phyloP scores from a whole-genome alignment of 2,113 vertebrate species.

The Paradoxurus hermaphroditus region DNA sequence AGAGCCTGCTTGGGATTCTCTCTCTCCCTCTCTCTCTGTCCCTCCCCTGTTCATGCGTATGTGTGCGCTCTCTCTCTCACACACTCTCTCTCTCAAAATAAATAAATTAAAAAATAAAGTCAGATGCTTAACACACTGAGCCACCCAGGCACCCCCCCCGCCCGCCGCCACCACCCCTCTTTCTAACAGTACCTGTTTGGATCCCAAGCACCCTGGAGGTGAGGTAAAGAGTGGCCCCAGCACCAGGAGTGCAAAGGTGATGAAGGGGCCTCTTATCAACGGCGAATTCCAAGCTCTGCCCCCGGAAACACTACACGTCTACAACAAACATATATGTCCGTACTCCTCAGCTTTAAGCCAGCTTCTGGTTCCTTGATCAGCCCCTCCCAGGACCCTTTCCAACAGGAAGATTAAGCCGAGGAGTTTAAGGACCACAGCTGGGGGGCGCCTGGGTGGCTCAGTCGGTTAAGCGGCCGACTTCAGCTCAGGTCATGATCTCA shows the following conservation, averaged over 20 bases:
- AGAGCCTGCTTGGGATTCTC: too few relatives aligned
- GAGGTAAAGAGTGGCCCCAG: background rate
- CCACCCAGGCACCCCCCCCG: too few relatives aligned
- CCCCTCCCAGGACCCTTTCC: background rate
- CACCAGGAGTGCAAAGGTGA: background rate
- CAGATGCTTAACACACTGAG: too few relatives aligned
- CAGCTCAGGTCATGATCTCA: too few relatives aligned
- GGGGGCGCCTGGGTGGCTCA: too few relatives aligned
- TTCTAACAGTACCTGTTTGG: background rate
- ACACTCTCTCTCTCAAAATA: too few relatives aligned
- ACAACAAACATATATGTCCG: fast-evolving
- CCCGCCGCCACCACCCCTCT: background rate
- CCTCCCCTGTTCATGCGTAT: too few relatives aligned
- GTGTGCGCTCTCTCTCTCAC: too few relatives aligned
- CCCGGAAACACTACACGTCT: background rate
- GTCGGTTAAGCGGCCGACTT: too few relatives aligned
- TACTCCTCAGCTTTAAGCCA: background rate
- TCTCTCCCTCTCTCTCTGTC: too few relatives aligned
- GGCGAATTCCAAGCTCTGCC: background rate
- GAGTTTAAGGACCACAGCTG: background rate
- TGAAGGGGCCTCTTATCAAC: background rate
- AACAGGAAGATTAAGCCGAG: background rate
- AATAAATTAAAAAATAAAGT: too few relatives aligned
- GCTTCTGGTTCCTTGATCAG: background rate
- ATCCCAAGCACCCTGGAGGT: background rate